phyloP scores from a whole-genome alignment of 2,888 invertebrate genomes.

The Stratiomys singularior region DNA sequence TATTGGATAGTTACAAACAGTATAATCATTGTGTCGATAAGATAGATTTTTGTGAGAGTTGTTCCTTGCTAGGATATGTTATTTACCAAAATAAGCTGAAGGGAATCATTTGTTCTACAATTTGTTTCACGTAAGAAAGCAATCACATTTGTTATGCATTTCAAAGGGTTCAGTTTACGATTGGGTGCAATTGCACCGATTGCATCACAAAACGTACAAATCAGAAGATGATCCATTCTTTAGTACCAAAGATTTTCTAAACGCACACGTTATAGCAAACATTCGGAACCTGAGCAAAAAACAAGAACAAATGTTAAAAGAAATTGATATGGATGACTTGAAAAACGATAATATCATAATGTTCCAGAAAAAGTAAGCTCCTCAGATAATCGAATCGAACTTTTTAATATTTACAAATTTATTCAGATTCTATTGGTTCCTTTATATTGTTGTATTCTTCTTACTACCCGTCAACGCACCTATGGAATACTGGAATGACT shows the following conservation, averaged over 20 bases:
- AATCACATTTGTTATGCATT: too few species aligned
- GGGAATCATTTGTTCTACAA: too few species aligned
- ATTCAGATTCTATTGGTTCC: slow-evolving; percentile 75
- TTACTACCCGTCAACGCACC: slow-evolving; percentile 81
- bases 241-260: slow-evolving; percentile 80
- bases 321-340: slow-evolving; percentile 83
- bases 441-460: slow-evolving; percentile 73
- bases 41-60: too few species aligned
- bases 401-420: too few species aligned
- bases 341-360: slow-evolving; percentile 80
- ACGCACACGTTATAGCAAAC: slow-evolving; percentile 81
- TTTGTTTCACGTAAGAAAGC: too few species aligned
- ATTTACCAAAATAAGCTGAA: too few species aligned
- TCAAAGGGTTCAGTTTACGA: slow-evolving; percentile 86
- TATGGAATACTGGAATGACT: slow-evolving; percentile 81
- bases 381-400: too few species aligned
- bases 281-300: slow-evolving; percentile 73
- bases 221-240: slow-evolving; percentile 85
- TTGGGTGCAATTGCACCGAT: slow-evolving; percentile 83
- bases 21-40: too few species aligned
- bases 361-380: slow-evolving; percentile 84
- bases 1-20: too few species aligned
- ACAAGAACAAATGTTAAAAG: slow-evolving; percentile 71
- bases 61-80: too few species aligned
- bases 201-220: slow-evolving; percentile 82